Conservation (phyloP, 2,113 vertebrate species). For the Microtus pennsylvanicus region DNA sequence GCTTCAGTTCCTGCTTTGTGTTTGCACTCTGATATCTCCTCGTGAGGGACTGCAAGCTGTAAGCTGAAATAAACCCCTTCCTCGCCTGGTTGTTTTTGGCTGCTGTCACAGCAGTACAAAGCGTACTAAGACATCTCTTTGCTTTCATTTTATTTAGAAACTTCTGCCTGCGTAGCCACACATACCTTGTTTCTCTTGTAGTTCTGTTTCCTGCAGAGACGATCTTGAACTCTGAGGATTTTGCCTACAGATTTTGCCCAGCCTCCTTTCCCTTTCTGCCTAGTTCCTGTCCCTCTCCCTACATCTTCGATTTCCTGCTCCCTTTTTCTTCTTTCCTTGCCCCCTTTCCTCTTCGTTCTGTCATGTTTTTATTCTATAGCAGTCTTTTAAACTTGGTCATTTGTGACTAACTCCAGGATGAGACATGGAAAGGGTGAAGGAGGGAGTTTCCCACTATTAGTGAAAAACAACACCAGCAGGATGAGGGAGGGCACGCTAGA, state of each 20-base stretch:
- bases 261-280: not conserved
- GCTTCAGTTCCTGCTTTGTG: not conserved
- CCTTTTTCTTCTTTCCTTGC: no score
- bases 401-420: slow-evolving; percentile 17
- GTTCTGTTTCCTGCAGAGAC: not conserved
- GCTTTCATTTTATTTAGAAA: not conserved
- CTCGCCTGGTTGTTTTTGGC: not conserved
- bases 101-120: not conserved
- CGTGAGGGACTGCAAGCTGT: not conserved
- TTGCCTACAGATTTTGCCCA: not conserved
- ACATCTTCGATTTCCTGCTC: not conserved
- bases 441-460: not conserved
- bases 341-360: not conserved
- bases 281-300: not conserved
- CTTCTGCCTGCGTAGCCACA: not conserved
- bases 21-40: not conserved
- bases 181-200: not conserved
- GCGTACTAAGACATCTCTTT: no score
- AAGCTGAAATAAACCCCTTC: not conserved
- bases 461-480: not conserved
- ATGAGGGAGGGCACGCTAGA: not conserved
- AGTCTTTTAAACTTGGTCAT: slow-evolving; percentile 23
- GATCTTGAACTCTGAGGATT: slow-evolving; percentile 13
- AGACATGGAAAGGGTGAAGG: not conserved
- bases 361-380: not conserved